Evolutionary conservation across 1,140 invertebrate genomes (phyloP), one percentile per base, ranked within the genome.

Genomic region (Listronotus oregonensis): DNA sequence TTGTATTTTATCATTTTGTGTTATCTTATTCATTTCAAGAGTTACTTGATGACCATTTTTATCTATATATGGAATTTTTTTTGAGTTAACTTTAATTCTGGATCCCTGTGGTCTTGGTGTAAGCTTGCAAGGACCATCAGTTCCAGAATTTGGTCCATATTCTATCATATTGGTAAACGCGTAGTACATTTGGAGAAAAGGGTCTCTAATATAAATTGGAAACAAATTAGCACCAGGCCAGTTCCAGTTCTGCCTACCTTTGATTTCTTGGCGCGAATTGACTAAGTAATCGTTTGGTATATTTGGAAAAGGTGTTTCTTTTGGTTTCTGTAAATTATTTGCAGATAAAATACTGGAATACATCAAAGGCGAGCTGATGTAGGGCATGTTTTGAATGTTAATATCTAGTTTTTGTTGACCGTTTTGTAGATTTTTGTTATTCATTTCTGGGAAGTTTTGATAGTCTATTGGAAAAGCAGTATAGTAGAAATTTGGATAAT

Each of bases 201-300:
- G 84, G 72, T 85, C 83, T 75, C 81, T 83, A 32, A 85, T 80
- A 15, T 84, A 73, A 42, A 85, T 75, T 12, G 84, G 85, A 70
- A 86, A 85, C 44, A 81, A 77, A 51, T 77, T 75, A 14, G 80
- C 77, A 32, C 82, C 78, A 11, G 82, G 82, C 78, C 78, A 82
- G 40, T 68, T 68, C 64, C 68, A 72, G 17, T 72, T 68, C 56
- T 66, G 65, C 15, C 70, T 51, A 15, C 56, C 39, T 70, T 78
- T 50, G 11, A 55, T 44, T 43, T 42, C n/a, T 69, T 77, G 73
- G 18, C 51, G 54, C 4, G 14, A 14, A 43, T 61, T 47, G 5
- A 6, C n/a, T 6, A 6, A 15, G 31, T 2, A 17, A 31, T 31
- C 0, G 47, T 46, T 7, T 50, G 10, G 14, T 55, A 55, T 12